These are phyloP conservation scores for Emmelina monodactyla DNA, from an alignment of 2,888 invertebrate species.

Conservation along the genomic window DNA sequence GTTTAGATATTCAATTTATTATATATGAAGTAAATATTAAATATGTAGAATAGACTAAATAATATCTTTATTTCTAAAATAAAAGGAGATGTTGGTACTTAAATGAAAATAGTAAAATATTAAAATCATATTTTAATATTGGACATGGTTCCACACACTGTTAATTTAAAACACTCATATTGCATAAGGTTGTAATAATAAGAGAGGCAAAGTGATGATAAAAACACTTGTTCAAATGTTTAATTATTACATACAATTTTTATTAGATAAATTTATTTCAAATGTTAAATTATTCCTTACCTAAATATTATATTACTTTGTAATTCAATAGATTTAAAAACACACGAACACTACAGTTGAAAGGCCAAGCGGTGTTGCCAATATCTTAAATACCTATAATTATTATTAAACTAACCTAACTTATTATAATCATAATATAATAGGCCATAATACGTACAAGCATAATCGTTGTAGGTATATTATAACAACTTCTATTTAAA, in stretches of 20 bases:
- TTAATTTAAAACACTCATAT: conserved; percentile 63
- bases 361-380: conserved; percentile 68
- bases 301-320: no score
- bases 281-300: no score
- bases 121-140: conserved; percentile 28
- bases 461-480: conserved; percentile 1
- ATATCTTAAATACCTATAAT: conserved; percentile 20
- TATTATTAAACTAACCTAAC: background rate
- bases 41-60: no score
- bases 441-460: background rate
- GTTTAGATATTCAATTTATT: no score
- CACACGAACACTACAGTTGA: conserved; percentile 55
- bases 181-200: conserved; percentile 56
- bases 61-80: no score
- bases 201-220: conserved; percentile 56
- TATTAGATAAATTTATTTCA: conserved; percentile 24
- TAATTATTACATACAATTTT: conserved; percentile 22
- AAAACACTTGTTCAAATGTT: conserved; percentile 24
- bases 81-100: no score
- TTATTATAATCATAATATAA: background rate
- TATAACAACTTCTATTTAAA: conserved; percentile 1
- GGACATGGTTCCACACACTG: conserved; percentile 60
- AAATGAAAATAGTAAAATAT: no score
- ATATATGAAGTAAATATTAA: no score
- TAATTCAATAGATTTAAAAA: conserved; percentile 26